Base-by-base conservation (phyloP, 2,888 invertebrate genomes). In the Minunthozetes semirufus region DNA sequence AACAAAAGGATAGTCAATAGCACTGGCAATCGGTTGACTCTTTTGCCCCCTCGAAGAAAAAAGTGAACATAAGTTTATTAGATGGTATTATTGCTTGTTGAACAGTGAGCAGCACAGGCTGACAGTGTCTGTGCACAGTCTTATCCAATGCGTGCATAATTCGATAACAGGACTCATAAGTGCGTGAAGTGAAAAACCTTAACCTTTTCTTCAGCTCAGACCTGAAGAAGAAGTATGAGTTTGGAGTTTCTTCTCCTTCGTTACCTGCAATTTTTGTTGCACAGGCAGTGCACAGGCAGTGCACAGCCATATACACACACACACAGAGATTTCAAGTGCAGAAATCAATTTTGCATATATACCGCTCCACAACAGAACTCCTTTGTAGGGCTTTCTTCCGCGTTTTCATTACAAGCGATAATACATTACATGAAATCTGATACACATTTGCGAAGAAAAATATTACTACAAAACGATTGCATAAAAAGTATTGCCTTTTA, bases 141-240 rank as follows among this genome's bases (percentile, higher is more conserved):
- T n/a, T 29, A 33, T 17, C 61, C n/a, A 61, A 33, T 61, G 29
- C 29, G 29, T 61, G 25, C 61, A 61, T 61, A 61, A 61, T 61
- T 29, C 27, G 59, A 59, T 59, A 59, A 59, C 59, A 59, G 59
- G 59, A 59, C 17, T 22, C 61, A 27, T 61, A 61, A 29, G 61
- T 61, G 61, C 61, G 61, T 61, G 61, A 61, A 61, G 61, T 29
- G 61, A 61, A 61, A 61, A 61, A 61, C 56, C 56, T 56, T 56
- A 56, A 61, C 29, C 61, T 61, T 61, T 61, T 61, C 17, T 61
- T 33, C 13, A 56, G n/a, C n/a, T 17, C 2, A n/a, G n/a, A n/a
- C n/a, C n/a, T n/a, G n/a, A 29, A 29, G 29, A 9, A 27, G 25
- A 61, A 61, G 17, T 27, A 33, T 61, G 61, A 61, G 61, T 33